Conservation (phyloP, 2,113 vertebrate genomes). For the Osmerus eperlanus region DNA sequence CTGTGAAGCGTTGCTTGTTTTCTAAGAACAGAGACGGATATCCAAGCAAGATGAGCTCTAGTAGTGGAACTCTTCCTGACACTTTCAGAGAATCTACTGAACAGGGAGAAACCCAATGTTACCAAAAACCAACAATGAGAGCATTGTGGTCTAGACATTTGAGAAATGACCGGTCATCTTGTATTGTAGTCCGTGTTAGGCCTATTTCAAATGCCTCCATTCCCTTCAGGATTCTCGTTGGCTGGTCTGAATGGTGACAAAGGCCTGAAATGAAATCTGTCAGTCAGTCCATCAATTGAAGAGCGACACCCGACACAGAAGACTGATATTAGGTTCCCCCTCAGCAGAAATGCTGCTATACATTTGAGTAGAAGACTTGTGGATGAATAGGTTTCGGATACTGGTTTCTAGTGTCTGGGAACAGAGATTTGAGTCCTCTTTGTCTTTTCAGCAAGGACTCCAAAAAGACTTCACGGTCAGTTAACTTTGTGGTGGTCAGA, state of each 20-base stretch:
- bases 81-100: conserved; percentile 22
- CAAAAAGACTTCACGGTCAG: no score
- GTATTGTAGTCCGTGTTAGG: conserved; percentile 26
- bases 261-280: conserved; percentile 38
- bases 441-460: no score
- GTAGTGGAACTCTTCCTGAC: conserved; percentile 50
- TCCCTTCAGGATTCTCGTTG: conserved; percentile 4
- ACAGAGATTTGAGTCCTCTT: no score
- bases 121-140: conserved; percentile 45
- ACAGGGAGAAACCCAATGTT: conserved; percentile 18
- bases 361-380: background rate
- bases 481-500: no score
- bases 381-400: no score
- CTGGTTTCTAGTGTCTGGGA: no score
- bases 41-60: conserved; percentile 47
- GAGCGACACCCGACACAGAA: conserved; percentile 20
- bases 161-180: conserved; percentile 43
- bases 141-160: conserved; percentile 44
- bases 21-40: conserved; percentile 46
- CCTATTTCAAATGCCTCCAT: conserved; percentile 10
- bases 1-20: conserved; percentile 56
- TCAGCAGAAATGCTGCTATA: background rate
- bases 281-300: conserved; percentile 23
- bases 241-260: conserved; percentile 19
- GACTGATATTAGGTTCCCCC: conserved; percentile 22